phyloP scores from a whole-genome alignment of 2,113 vertebrate genomes.

The Silurus glanis region DNA sequence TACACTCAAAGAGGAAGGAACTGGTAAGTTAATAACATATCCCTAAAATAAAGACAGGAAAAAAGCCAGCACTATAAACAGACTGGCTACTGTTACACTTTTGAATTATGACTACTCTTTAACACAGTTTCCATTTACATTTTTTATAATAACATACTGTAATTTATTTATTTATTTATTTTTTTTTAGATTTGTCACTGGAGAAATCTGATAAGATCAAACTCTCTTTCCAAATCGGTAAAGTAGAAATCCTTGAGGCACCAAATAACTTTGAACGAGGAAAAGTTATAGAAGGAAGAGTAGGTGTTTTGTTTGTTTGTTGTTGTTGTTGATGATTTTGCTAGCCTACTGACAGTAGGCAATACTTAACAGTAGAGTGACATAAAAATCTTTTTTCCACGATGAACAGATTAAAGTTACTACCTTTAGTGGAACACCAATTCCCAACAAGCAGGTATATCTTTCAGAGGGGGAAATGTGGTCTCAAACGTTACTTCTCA shows the following conservation, averaged over 20 bases:
- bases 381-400: background rate
- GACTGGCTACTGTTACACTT: background rate
- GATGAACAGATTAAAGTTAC: conserved; percentile 62
- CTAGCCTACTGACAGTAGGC: background rate
- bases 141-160: background rate
- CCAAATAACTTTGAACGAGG: conserved; percentile 59
- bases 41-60: background rate
- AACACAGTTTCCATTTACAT: background rate
- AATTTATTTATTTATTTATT: conserved; percentile 37
- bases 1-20: conserved; percentile 64
- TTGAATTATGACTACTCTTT: background rate
- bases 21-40: conserved; percentile 54
- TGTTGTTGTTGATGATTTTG: background rate
- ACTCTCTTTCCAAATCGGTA: conserved; percentile 64
- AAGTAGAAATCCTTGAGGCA: conserved; percentile 61
- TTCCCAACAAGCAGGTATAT: conserved; percentile 54
- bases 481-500: conserved; percentile 28
- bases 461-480: conserved; percentile 51
- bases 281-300: conserved; percentile 61
- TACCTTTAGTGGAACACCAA: conserved; percentile 51
- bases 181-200: background rate
- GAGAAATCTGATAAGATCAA: conserved; percentile 32
- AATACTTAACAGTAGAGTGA: background rate
- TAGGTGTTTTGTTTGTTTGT: conserved; percentile 41
- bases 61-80: background rate